These are phyloP conservation scores for Trichopoda pennipes DNA, from an alignment of 2,888 invertebrate species.

Conservation along the genomic window DNA sequence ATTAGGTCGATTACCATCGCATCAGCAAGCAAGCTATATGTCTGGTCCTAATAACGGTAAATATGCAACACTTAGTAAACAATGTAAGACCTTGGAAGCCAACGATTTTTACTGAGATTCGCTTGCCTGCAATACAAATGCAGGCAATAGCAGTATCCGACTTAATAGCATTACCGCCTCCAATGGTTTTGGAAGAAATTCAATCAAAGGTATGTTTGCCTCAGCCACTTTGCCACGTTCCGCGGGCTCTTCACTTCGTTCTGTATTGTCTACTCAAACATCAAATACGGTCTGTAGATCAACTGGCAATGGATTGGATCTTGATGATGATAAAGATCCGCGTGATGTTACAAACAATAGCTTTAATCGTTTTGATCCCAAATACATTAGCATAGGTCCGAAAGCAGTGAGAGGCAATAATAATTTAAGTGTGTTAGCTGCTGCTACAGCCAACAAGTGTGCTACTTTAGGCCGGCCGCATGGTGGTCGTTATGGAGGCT, in stretches of 20 bases:
- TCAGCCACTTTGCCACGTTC: conserved; percentile 80
- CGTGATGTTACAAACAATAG: conserved; percentile 80
- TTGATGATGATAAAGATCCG: conserved; percentile 79
- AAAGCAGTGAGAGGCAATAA: conserved; percentile 79
- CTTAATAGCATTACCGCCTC: conserved; percentile 73
- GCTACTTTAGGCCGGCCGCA: conserved; percentile 79
- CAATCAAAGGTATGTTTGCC: conserved; percentile 79
- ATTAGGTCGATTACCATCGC: conserved; percentile 85
- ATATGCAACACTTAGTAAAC: conserved; percentile 96
- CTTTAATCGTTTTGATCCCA: conserved; percentile 81
- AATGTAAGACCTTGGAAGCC: conserved; percentile 96
- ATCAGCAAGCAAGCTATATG: conserved; percentile 80
- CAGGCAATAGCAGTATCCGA: conserved; percentile 80
- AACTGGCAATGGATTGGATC: conserved; percentile 76
- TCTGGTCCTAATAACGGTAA: conserved; percentile 89
- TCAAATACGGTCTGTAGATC: conserved; percentile 78
- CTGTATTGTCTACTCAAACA: conserved; percentile 78
- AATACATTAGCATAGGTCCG: conserved; percentile 81
- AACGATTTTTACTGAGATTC: conserved; percentile 96
- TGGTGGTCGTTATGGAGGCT: conserved; percentile 81
- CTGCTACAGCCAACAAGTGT: conserved; percentile 79
- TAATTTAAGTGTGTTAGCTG: conserved; percentile 77
- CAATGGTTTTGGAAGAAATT: conserved; percentile 70
- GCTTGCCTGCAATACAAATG: conserved; percentile 83
- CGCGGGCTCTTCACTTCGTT: conserved; percentile 79